Percentiles rank a stretch among this genome's conserved stretches.
These are phyloP conservation scores for Mesochorus sp. DNA, from an alignment of 2,888 invertebrate species.

Conservation along the genomic window DNA sequence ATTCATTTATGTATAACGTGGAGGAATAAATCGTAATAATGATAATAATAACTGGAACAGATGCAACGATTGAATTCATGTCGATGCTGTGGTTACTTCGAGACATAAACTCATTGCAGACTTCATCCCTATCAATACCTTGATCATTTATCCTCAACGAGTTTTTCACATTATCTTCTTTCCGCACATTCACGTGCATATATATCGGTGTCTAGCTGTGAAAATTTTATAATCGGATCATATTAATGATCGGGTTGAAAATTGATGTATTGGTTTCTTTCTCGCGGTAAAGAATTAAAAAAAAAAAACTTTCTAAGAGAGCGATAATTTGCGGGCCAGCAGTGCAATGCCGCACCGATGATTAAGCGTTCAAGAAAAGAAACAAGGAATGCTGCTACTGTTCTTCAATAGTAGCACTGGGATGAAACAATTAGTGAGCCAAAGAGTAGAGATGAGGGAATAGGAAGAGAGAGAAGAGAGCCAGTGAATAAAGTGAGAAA, in stretches of 20 bases:
- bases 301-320: slow-evolving; percentile 23
- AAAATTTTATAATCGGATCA: slow-evolving; percentile 41
- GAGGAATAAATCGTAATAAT: slow-evolving; percentile 4
- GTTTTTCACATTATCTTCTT: not conserved
- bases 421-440: slow-evolving; percentile 62
- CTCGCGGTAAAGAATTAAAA: not conserved
- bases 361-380: slow-evolving; percentile 57
- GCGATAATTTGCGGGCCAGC: slow-evolving; percentile 54
- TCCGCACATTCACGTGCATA: not conserved
- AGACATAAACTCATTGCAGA: slow-evolving; percentile 15
- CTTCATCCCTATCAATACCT: not conserved
- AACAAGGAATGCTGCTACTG: slow-evolving; percentile 40
- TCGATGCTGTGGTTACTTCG: not conserved
- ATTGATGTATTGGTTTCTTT: slow-evolving; percentile 19
- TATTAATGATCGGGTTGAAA: slow-evolving; percentile 31
- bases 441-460: slow-evolving; percentile 50
- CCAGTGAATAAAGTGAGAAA: slow-evolving; percentile 36
- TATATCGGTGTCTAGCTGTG: slow-evolving; percentile 2
- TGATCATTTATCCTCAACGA: not conserved
- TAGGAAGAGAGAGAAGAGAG: slow-evolving; percentile 7
- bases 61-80: slow-evolving; percentile 1
- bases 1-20: slow-evolving; percentile 26
- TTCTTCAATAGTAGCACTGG: slow-evolving; percentile 39
- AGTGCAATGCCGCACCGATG: slow-evolving; percentile 46
- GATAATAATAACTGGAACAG: slow-evolving; percentile 24